Evolutionary conservation across 2,888 invertebrate species (phyloP), one percentile per base, ranked within the genome.

Genomic region (Pardosa pseudoannulata): DNA sequence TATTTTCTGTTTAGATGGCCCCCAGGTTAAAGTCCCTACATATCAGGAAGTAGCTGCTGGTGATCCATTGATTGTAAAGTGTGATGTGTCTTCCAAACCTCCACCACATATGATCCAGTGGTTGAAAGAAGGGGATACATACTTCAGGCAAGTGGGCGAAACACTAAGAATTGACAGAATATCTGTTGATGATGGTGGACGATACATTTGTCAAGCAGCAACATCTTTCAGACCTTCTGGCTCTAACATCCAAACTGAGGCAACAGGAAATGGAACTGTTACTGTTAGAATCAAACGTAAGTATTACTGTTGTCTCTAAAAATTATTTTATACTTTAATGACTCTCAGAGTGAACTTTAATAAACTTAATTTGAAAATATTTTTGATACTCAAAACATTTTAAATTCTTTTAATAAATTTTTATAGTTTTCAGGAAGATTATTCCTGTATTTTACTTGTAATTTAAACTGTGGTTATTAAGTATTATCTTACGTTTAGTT

Each of bases 41-140:
- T 71, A 89, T 88, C 46, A 93, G 85, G 95, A 96, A 91, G 95
- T 95, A 16, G 96, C 97, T 91, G 96, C 96, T 90, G 96, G 96
- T 1, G 96, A 96, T 90, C 94, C 94, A 13, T 94, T 97, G 2
- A 94, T 94, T 90, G 95, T 97, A 80, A 94, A 94, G 89, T 97
- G 97, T 91, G 96, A 97, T 91, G 96, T 97, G 0, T 94, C 95
- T 0, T 94, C 97, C 0, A 97, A 97, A 91, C 97, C 97, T 0
- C 93, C 94, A 68, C 96, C 97, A 0, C 94, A 94, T 13, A 94
- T 95, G 28, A 93, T 97, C 89, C 96, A 97, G 90, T 97, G 97
- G 97, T 93, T 96, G 0, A 95, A 96, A 91, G 96, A 96, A 89
- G 96, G 95, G 0, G 95, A 95, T 83, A 94, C 95, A 0, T 96